phyloP scores from a whole-genome alignment of 2,888 invertebrate species.

The Globia sparganii region DNA sequence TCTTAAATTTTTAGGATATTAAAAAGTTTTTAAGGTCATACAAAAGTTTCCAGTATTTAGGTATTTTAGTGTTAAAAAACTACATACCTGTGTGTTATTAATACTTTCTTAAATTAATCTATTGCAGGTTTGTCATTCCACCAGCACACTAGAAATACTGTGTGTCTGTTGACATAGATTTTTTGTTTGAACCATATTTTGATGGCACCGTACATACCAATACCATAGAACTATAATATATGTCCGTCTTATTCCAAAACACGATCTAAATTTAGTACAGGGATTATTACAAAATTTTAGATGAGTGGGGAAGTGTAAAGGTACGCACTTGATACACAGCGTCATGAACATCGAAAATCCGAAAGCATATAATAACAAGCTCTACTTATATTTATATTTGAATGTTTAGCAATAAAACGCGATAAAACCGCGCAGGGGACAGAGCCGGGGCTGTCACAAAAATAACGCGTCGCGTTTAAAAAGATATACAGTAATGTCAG shows the following conservation, averaged over 20 bases:
- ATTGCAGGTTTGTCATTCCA: neutral
- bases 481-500: slow-evolving; percentile 84
- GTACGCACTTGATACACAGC: neutral
- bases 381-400: slow-evolving; percentile 57
- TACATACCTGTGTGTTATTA: neutral
- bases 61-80: neutral
- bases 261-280: too few relatives aligned
- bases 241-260: too few relatives aligned
- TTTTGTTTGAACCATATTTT: neutral
- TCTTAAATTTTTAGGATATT: neutral
- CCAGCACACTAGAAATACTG: neutral
- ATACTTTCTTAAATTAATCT: neutral
- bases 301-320: neutral
- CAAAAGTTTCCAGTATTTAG: neutral
- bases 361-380: slow-evolving; percentile 43
- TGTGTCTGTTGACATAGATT: neutral
- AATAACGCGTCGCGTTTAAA: slow-evolving; percentile 87
- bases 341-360: slow-evolving; percentile 14
- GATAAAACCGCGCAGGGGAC: slow-evolving; percentile 67
- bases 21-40: neutral
- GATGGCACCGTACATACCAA: neutral
- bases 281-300: too few relatives aligned
- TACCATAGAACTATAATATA: neutral
- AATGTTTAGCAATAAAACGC: slow-evolving; percentile 70
- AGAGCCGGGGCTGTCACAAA: slow-evolving; percentile 83